These are phyloP conservation scores for Cladopsammia gracilis DNA, from an alignment of 64 coral and sea anemone genomes.

Conservation along the genomic window DNA sequence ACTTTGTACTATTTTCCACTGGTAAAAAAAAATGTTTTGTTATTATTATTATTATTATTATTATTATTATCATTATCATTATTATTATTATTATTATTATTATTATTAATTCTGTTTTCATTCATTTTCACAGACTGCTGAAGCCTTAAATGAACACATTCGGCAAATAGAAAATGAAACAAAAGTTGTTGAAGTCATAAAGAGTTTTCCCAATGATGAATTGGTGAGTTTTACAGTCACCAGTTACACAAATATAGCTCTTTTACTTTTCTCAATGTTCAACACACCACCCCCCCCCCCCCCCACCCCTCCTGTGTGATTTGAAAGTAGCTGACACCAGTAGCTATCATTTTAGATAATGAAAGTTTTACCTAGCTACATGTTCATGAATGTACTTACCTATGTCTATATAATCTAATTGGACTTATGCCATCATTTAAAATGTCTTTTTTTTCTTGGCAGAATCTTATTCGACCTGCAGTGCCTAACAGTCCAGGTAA, in stretches of 20 bases:
- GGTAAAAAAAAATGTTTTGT: too few relatives aligned
- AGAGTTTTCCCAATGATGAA: constrained; percentile 98
- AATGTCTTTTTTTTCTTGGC: constrained; percentile 20
- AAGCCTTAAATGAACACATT: constrained; percentile 97
- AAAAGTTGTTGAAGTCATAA: constrained; percentile 98
- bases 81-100: not conserved
- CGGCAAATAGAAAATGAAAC: constrained; percentile 98
- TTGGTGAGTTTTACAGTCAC: constrained; percentile 67
- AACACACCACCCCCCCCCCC: too few relatives aligned
- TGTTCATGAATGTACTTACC: too few relatives aligned
- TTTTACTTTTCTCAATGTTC: too few relatives aligned
- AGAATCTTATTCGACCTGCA: constrained; percentile 89
- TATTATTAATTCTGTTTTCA: not conserved
- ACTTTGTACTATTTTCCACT: too few relatives aligned
- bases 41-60: not conserved
- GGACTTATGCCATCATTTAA: not conserved
- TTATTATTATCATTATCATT: not conserved
- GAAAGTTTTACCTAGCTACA: too few relatives aligned
- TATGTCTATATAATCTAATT: too few relatives aligned
- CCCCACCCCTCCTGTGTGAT: too few relatives aligned
- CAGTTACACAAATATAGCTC: not conserved
- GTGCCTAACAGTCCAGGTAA: constrained; percentile 60
- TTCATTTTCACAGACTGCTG: constrained; percentile 75
- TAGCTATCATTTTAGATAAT: too few relatives aligned
- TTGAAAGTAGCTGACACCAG: too few relatives aligned